A percentile compares a stretch with the other conserved stretches of the same genome.
phyloP scores from a whole-genome alignment of 2,113 vertebrate species.

The Xyrauchen texanus region DNA sequence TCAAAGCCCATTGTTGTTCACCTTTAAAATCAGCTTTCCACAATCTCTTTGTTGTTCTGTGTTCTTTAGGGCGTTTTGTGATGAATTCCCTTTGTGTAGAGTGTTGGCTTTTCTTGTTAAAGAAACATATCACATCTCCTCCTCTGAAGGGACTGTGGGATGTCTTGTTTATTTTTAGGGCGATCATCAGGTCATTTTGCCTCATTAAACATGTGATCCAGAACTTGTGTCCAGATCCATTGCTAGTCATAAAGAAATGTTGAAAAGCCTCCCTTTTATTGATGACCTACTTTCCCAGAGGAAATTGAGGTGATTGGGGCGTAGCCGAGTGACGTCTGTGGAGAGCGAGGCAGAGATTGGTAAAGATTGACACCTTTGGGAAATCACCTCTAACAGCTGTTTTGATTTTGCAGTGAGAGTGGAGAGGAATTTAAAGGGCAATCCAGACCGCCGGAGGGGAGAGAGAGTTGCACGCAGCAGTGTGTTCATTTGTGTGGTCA shows the following conservation, averaged over 20 bases:
- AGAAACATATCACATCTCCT: too few species aligned
- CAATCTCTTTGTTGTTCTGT: neutral
- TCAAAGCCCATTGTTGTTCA: neutral
- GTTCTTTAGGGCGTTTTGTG: neutral
- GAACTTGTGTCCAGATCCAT: constrained; percentile 3
- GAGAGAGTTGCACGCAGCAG: too few species aligned
- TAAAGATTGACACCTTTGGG: too few species aligned
- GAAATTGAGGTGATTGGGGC: neutral
- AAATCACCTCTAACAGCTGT: too few species aligned
- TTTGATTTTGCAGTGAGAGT: too few species aligned
- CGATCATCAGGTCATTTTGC: neutral
- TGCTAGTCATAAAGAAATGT: neutral
- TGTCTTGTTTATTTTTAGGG: neutral
- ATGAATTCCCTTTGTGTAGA: neutral
- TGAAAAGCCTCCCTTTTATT: neutral
- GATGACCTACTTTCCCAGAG: neutral
- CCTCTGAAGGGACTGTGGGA: neutral
- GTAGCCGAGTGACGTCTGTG: too few species aligned
- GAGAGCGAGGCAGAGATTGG: too few species aligned
- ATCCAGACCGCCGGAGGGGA: too few species aligned
- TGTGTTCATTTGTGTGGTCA: too few species aligned
- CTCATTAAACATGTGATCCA: constrained; percentile 10
- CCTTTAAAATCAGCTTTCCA: neutral
- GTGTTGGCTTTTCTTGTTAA: neutral
- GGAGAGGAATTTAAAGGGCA: too few species aligned